These are phyloP conservation scores for Tangara arthus DNA, from an alignment of 2,797 vertebrate species.

Conservation along the genomic window DNA sequence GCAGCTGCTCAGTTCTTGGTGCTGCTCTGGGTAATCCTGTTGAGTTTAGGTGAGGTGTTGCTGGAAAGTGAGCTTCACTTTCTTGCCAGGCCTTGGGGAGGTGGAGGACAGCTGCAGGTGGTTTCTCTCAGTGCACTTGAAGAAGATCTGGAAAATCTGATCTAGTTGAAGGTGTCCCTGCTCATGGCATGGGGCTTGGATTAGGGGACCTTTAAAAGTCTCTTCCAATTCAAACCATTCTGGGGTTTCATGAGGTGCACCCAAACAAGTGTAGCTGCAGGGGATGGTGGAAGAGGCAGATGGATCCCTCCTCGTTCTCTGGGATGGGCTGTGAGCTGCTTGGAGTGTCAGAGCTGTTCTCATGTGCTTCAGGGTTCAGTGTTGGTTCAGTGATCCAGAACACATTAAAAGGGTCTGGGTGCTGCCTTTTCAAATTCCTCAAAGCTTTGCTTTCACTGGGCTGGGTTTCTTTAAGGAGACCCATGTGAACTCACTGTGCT, in stretches of 20 bases:
- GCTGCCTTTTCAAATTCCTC: background rate
- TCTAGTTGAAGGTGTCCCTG: background rate
- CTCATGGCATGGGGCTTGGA: background rate
- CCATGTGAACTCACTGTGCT: accelerated
- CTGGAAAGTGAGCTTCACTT: background rate
- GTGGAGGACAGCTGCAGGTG: background rate
- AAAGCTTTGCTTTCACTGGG: background rate
- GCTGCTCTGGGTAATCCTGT: background rate
- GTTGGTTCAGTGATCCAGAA: background rate
- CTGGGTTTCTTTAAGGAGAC: background rate
- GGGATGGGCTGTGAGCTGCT: background rate
- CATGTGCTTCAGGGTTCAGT: background rate
- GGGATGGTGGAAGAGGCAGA: background rate
- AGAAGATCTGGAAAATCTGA: background rate
- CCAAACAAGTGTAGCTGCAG: accelerated
- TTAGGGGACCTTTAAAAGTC: background rate
- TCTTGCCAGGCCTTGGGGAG: background rate
- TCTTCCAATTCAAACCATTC: background rate
- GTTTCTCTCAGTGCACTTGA: background rate
- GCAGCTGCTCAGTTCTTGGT: background rate
- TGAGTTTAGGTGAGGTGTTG: background rate
- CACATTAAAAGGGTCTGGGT: background rate
- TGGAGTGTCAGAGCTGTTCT: background rate
- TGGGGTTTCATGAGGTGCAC: background rate
- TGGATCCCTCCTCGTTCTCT: background rate